These are phyloP conservation scores for Etheostoma spectabile DNA, from an alignment of 2,113 vertebrate genomes.

Conservation along the genomic window DNA sequence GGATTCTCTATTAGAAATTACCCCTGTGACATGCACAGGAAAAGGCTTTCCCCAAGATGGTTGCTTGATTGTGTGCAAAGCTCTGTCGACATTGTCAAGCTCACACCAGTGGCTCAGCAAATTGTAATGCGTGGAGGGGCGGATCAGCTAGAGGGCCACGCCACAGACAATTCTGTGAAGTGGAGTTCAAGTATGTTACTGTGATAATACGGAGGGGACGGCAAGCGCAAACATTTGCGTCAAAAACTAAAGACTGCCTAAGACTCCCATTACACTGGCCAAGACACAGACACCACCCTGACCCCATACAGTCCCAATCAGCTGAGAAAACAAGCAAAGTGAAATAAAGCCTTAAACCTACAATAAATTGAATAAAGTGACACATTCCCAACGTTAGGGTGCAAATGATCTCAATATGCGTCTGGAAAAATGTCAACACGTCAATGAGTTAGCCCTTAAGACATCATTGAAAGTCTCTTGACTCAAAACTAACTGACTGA, in stretches of 20 bases:
- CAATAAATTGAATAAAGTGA: background rate
- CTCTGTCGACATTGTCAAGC: conserved; percentile 22
- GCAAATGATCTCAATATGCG: background rate
- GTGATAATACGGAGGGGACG: conserved; percentile 36
- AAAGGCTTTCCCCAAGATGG: conserved; percentile 50
- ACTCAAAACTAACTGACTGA: conserved; percentile 17
- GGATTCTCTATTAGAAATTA: conserved; percentile 35
- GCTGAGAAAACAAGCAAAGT: background rate
- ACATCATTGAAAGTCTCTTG: conserved; percentile 16
- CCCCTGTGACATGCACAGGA: conserved; percentile 49
- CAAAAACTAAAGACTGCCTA: conserved; percentile 22
- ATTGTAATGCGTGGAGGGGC: conserved; percentile 2
- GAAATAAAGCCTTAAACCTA: background rate
- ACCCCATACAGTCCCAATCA: background rate
- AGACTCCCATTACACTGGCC: background rate
- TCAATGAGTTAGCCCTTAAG: conserved; percentile 12
- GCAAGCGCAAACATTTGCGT: conserved; percentile 10
- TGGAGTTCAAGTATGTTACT: conserved; percentile 43
- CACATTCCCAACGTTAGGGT: background rate
- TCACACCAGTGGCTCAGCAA: conserved; percentile 45
- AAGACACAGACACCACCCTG: background rate
- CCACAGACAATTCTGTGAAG: conserved; percentile 21
- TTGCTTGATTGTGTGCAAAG: conserved; percentile 38
- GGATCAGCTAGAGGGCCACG: conserved; percentile 20
- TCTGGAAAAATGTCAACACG: background rate